phyloP scores from a whole-genome alignment of 2,888 invertebrate genomes.

The Hypercompe scribonia region DNA sequence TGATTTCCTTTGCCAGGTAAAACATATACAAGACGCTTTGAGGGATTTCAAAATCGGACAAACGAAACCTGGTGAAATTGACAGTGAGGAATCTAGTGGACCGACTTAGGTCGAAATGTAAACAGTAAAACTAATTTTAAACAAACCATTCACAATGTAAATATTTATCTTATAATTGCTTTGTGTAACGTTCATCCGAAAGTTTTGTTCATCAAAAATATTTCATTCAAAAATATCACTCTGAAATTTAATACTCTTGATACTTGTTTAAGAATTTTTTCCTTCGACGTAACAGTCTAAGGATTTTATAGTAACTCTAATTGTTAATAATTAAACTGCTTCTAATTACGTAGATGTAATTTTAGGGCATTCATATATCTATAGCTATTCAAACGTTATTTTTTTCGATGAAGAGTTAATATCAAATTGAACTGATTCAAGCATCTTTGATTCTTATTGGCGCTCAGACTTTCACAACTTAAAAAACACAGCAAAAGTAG shows the following conservation, averaged over 20 bases:
- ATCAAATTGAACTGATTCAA: background rate
- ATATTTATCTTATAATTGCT: slow-evolving; percentile 59
- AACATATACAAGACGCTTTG: slow-evolving; percentile 90
- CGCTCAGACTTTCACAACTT: background rate
- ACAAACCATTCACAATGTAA: slow-evolving; percentile 41
- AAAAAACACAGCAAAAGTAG: background rate
- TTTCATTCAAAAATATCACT: slow-evolving; percentile 60
- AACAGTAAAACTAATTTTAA: slow-evolving; percentile 42
- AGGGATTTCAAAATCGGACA: slow-evolving; percentile 87
- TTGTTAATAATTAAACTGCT: slow-evolving; percentile 36
- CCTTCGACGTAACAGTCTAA: slow-evolving; percentile 34
- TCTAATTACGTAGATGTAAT: slow-evolving; percentile 36
- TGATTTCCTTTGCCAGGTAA: slow-evolving; percentile 71
- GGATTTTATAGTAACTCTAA: slow-evolving; percentile 34
- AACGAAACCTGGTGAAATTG: slow-evolving; percentile 67
- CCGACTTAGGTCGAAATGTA: slow-evolving; percentile 65
- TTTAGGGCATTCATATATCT: slow-evolving; percentile 13
- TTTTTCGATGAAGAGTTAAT: background rate
- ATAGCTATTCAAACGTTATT: background rate
- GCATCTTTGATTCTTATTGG: background rate
- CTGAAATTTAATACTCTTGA: slow-evolving; percentile 53
- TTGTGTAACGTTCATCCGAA: slow-evolving; percentile 60
- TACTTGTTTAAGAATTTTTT: slow-evolving; percentile 35
- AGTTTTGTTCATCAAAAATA: slow-evolving; percentile 64
- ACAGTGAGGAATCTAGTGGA: slow-evolving; percentile 66